Evolutionary conservation across 2,797 vertebrate genomes (phyloP).

Genomic region (Esox lucius): DNA sequence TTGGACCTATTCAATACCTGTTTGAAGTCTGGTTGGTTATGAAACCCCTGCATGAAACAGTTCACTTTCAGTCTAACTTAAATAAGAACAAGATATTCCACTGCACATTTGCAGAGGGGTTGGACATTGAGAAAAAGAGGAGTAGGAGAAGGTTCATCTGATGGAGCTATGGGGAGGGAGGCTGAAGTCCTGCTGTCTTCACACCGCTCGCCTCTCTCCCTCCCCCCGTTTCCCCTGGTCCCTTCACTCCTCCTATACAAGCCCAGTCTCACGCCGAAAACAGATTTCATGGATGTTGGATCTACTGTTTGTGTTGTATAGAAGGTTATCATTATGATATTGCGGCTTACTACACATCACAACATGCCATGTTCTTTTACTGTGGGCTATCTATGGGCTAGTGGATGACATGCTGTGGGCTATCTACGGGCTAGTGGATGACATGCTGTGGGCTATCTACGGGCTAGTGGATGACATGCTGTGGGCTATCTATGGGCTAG

Average conservation of each 20-base stretch:
- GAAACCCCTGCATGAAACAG: not conserved
- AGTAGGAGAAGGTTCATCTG: slow-evolving; percentile 21
- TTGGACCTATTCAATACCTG: not conserved
- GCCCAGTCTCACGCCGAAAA: not conserved
- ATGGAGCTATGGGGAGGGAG: not conserved
- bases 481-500: not conserved
- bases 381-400: not conserved
- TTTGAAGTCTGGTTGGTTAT: not conserved
- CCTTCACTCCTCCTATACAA: not conserved
- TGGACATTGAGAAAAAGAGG: not conserved
- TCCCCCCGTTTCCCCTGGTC: not conserved
- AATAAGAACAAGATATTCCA: not conserved
- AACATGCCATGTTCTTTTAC: not conserved
- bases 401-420: not conserved
- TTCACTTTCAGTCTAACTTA: not conserved
- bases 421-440: not conserved
- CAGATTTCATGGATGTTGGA: not conserved
- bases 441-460: not conserved
- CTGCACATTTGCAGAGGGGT: not conserved
- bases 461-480: not conserved
- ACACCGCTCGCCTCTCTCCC: not conserved
- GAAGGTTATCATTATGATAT: not conserved
- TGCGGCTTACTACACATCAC: not conserved
- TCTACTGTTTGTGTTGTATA: not conserved
- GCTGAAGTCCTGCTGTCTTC: not conserved